These are phyloP conservation scores for Ophiodon elongatus DNA, from an alignment of 2,113 vertebrate genomes.

Conservation along the genomic window DNA sequence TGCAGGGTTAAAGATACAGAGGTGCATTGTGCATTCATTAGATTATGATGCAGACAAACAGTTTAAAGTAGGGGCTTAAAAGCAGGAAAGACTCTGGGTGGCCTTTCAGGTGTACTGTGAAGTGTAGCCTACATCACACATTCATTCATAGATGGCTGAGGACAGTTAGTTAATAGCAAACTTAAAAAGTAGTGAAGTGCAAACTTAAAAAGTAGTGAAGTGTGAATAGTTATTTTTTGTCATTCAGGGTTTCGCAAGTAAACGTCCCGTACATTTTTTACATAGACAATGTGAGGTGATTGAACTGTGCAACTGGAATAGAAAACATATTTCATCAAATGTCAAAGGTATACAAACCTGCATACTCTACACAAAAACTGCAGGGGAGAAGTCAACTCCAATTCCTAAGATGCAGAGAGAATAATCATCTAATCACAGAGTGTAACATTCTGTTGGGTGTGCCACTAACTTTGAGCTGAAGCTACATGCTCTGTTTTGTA, in stretches of 20 bases:
- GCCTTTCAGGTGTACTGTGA: conserved; percentile 44
- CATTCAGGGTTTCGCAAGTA: background rate
- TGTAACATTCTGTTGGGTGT: background rate
- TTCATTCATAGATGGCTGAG: conserved; percentile 36
- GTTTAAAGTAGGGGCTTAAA: conserved; percentile 36
- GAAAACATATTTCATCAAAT: background rate
- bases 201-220: no score
- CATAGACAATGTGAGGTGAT: background rate
- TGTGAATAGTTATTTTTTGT: conserved; percentile 1
- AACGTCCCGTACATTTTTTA: conserved; percentile 9
- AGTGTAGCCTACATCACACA: conserved; percentile 9
- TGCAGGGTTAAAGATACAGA: conserved; percentile 34
- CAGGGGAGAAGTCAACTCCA: background rate
- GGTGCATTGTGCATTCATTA: conserved; percentile 69
- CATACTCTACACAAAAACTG: conserved; percentile 2
- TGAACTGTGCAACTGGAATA: background rate
- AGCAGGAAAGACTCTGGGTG: conserved; percentile 57
- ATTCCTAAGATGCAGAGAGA: background rate
- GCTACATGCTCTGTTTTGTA: background rate
- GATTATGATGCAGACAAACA: conserved; percentile 56
- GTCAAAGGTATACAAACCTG: background rate
- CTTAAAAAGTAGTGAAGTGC: background rate
- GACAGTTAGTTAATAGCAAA: conserved; percentile 21
- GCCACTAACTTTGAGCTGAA: background rate
- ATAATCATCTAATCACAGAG: background rate